phyloP scores from a whole-genome alignment of 64 coral and sea anemone species.

The Porites australiensis region DNA sequence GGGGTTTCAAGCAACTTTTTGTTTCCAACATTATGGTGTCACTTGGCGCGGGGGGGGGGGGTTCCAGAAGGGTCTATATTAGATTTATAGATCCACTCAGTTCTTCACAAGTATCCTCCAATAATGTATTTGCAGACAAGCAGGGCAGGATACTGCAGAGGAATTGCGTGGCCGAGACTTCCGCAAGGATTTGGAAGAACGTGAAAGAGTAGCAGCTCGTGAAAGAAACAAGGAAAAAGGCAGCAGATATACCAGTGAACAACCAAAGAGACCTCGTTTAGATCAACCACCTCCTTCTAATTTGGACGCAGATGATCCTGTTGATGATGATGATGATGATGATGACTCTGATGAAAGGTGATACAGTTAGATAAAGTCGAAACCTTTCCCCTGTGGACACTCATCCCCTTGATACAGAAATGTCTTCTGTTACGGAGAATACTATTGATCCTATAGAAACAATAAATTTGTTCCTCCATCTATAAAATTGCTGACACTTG shows the following conservation, averaged over 20 bases:
- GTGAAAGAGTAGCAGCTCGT: slow-evolving; percentile 89
- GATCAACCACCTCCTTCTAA: slow-evolving; percentile 91
- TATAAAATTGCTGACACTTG: too few species aligned
- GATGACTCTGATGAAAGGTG: slow-evolving; percentile 98
- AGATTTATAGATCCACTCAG: neutral
- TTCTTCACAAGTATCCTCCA: neutral
- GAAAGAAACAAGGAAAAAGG: slow-evolving; percentile 91
- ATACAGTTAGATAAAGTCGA: too few species aligned
- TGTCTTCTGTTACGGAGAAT: too few species aligned
- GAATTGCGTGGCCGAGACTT: slow-evolving; percentile 94
- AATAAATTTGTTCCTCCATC: too few species aligned
- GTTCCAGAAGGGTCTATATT: too few species aligned
- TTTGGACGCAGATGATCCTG: slow-evolving; percentile 99
- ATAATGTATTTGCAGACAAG: slow-evolving; percentile 60
- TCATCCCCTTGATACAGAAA: too few species aligned
- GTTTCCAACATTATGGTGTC: too few species aligned
- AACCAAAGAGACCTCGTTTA: slow-evolving; percentile 84
- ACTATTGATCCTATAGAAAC: too few species aligned
- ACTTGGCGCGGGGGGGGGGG: too few species aligned
- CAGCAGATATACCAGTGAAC: slow-evolving; percentile 63
- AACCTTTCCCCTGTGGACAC: too few species aligned
- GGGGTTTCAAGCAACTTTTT: too few species aligned
- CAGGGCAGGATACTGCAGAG: slow-evolving; percentile 95
- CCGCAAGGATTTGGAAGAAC: slow-evolving; percentile 93
- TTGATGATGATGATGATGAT: slow-evolving; percentile 98